A percentile compares a stretch with the other conserved stretches of the same genome.
Conservation (phyloP, 2,113 vertebrate genomes). For the Pristiophorus japonicus region DNA sequence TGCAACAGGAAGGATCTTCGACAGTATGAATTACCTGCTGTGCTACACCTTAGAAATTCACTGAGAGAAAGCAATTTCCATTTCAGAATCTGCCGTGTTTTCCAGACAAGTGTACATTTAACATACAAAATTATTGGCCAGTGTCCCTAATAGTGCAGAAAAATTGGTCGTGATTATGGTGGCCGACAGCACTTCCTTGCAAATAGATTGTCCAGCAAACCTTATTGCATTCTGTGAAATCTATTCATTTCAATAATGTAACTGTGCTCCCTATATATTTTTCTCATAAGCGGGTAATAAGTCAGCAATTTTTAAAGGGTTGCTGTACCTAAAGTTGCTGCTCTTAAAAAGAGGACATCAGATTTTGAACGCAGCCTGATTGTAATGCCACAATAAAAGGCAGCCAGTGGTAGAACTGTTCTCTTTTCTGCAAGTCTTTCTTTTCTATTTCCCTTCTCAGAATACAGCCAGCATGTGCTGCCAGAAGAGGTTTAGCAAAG, state of each 20-base stretch:
- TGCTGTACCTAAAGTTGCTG: not conserved
- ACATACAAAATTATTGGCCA: not conserved
- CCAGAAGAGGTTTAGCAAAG: not conserved
- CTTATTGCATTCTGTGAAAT: not conserved
- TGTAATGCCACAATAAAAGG: not conserved
- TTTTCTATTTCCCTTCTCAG: not conserved
- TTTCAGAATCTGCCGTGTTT: not conserved
- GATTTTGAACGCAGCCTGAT: not conserved
- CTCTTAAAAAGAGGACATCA: not conserved
- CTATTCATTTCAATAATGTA: not conserved
- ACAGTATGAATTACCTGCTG: not conserved
- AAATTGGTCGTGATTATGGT: not conserved
- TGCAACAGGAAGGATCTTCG: not conserved
- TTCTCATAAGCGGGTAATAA: not conserved
- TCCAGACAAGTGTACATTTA: too few species aligned
- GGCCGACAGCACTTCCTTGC: not conserved
- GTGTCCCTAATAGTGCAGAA: not conserved
- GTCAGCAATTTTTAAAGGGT: not conserved
- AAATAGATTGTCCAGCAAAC: not conserved
- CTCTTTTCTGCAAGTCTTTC: not conserved
- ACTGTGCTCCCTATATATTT: not conserved
- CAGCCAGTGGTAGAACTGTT: not conserved
- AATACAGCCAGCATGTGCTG: not conserved
- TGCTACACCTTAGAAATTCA: not conserved
- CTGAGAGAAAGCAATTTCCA: not conserved